A percentile compares a stretch with the other conserved stretches of the same genome.
phyloP scores from a whole-genome alignment of 2,888 invertebrate genomes.

The Creontiades dilutus region DNA sequence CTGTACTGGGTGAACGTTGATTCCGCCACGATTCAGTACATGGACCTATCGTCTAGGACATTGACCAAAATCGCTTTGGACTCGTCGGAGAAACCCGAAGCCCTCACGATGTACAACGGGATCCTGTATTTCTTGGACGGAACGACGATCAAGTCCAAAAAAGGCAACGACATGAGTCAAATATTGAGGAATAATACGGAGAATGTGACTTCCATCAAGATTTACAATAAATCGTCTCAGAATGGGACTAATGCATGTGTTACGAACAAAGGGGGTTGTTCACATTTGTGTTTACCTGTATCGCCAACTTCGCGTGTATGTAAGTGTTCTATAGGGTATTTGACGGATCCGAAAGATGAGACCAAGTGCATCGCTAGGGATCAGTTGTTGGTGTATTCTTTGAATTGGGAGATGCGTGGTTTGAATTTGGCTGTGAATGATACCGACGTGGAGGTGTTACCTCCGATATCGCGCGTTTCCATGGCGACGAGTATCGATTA shows the following conservation, averaged over 20 bases:
- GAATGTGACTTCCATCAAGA: slow-evolving; percentile 83
- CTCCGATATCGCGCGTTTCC: slow-evolving; percentile 86
- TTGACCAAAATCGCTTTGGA: slow-evolving; percentile 72
- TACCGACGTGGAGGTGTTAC: slow-evolving; percentile 80
- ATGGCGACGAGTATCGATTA: slow-evolving; percentile 89
- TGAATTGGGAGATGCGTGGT: slow-evolving; percentile 88
- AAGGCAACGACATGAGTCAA: slow-evolving; percentile 50
- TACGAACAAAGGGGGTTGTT: slow-evolving; percentile 82
- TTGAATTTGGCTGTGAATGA: slow-evolving; percentile 80
- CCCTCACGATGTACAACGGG: slow-evolving; percentile 84
- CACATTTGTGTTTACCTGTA: slow-evolving; percentile 87
- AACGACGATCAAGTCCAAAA: slow-evolving; percentile 54
- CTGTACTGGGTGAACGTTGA: slow-evolving; percentile 87
- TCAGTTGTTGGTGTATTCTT: slow-evolving; percentile 88
- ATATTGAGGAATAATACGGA: slow-evolving; percentile 55
- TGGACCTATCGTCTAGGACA: slow-evolving; percentile 79
- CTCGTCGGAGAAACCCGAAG: slow-evolving; percentile 80
- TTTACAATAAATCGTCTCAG: slow-evolving; percentile 86
- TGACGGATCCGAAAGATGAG: slow-evolving; percentile 34
- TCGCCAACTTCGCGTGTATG: slow-evolving; percentile 82
- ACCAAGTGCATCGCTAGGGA: slow-evolving; percentile 78
- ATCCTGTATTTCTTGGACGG: slow-evolving; percentile 81
- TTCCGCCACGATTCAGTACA: slow-evolving; percentile 82
- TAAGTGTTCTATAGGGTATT: slow-evolving; percentile 83
- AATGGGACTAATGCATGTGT: slow-evolving; percentile 82